phyloP scores from a whole-genome alignment of 2,113 vertebrate genomes.

The Burhinus bistriatus region DNA sequence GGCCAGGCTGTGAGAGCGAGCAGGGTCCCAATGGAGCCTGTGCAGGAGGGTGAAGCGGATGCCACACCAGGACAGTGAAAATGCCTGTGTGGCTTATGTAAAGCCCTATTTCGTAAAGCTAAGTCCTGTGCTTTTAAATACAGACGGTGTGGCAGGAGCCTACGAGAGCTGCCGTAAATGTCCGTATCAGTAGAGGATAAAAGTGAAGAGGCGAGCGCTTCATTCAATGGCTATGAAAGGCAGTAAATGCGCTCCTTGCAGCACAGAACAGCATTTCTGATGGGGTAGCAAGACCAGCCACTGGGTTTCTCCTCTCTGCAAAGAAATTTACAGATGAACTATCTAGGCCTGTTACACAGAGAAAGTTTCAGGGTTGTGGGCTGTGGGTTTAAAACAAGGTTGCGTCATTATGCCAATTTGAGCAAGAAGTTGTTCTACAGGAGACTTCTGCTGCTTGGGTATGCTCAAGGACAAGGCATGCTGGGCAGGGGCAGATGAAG shows the following conservation, averaged over 20 bases:
- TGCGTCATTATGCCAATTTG: accelerated
- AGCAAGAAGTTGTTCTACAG: neutral
- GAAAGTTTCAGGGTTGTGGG: neutral
- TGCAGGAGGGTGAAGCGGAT: neutral
- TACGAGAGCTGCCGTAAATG: neutral
- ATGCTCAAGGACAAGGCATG: neutral
- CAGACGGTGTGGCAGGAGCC: neutral
- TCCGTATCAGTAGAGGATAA: neutral
- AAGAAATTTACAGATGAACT: neutral
- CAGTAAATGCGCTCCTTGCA: neutral
- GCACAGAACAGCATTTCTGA: neutral
- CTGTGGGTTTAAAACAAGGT: neutral
- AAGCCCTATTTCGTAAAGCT: neutral
- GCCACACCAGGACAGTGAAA: neutral
- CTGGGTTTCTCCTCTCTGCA: neutral
- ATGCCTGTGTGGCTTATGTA: neutral
- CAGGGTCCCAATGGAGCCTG: accelerated
- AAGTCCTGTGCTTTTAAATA: neutral
- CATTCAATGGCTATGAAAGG: neutral
- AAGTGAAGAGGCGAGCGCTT: neutral
- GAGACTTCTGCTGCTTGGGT: neutral
- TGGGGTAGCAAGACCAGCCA: neutral
- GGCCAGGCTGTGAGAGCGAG: neutral
- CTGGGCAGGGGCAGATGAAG: neutral
- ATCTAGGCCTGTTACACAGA: neutral